These are phyloP conservation scores for Ostrea edulis DNA, from an alignment of 1,140 invertebrate species.

Conservation along the genomic window DNA sequence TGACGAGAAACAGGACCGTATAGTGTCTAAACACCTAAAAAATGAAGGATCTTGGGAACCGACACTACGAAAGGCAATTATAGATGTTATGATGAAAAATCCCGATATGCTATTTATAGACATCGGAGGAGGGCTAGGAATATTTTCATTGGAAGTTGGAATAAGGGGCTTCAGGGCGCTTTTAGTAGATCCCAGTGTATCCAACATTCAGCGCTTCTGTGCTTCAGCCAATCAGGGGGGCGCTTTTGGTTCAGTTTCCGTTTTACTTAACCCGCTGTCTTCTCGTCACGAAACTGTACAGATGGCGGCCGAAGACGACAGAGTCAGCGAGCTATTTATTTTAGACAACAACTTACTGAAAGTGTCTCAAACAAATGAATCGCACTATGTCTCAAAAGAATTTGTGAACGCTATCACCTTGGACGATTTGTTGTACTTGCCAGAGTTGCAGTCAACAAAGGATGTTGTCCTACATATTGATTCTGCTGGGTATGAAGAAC, in stretches of 20 bases:
- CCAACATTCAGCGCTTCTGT: background rate
- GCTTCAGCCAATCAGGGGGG: background rate
- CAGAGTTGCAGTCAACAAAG: background rate
- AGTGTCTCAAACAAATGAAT: background rate
- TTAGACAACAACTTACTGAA: background rate
- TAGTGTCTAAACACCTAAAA: background rate
- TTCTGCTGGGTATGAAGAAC: background rate
- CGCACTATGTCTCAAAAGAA: background rate
- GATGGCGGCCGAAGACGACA: background rate
- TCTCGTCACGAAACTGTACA: background rate
- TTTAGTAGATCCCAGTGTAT: background rate
- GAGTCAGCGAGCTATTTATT: background rate
- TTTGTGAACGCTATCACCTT: background rate
- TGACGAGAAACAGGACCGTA: background rate
- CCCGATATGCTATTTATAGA: background rate
- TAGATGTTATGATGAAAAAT: background rate
- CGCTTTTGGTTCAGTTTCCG: background rate
- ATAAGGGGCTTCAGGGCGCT: background rate
- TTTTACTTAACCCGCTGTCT: background rate
- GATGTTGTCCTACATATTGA: background rate
- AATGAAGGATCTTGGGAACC: background rate
- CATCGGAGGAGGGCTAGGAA: background rate
- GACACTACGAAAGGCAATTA: background rate
- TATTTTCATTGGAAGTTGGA: background rate
- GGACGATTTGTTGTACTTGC: constrained; percentile 9